Base-by-base conservation (phyloP, 2,888 invertebrate genomes). In the Ditula angustiorana region DNA sequence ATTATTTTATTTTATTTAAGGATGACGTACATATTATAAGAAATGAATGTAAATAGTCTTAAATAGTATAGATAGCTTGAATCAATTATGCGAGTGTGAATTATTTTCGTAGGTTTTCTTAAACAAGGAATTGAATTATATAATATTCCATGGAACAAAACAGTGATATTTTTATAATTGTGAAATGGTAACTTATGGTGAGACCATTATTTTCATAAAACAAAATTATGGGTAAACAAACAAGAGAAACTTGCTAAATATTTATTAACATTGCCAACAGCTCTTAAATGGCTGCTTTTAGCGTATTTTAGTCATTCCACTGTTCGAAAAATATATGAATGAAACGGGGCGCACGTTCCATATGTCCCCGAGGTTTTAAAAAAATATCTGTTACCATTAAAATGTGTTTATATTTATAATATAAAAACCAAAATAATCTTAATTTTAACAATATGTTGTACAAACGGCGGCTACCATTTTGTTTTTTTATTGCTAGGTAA, bases 101-200 rank as follows among this genome's bases (percentile, higher is more conserved):
- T 60, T 66, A 58, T 62, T 67, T 73, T 73, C 53, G 16, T 71
- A 74, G 67, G 67, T 66, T 67, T 58, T 71, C 67, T 71, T 64
- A 71, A 70, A 68, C 60, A 72, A 79, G 80, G 80, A 63, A 83
- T 74, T 74, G 69, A 49, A 33, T 50, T 33, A 50, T 58, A 21
- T 63, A 44, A 77, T 76, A 75, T 77, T 77, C 74, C 72, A 61
- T 70, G 66, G 73, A 80, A 75, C 78, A 76, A 75, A 76, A 61
- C 71, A 74, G 69, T 68, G 68, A 69, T 75, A 72, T 76, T 73
- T 78, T 75, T 74, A 69, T 75, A 70, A 69, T 62, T 55, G 41
- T 52, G 60, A 44, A 59, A 50, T 64, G 33, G 50, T 64, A 63
- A 46, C 37, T 13, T 28, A 30, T 44, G 56, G 44, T 59, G 53